A percentile compares a stretch with the other conserved stretches of the same genome.
Conservation (phyloP, 2,113 vertebrate genomes). For the Forbesichthys papilliferus region DNA sequence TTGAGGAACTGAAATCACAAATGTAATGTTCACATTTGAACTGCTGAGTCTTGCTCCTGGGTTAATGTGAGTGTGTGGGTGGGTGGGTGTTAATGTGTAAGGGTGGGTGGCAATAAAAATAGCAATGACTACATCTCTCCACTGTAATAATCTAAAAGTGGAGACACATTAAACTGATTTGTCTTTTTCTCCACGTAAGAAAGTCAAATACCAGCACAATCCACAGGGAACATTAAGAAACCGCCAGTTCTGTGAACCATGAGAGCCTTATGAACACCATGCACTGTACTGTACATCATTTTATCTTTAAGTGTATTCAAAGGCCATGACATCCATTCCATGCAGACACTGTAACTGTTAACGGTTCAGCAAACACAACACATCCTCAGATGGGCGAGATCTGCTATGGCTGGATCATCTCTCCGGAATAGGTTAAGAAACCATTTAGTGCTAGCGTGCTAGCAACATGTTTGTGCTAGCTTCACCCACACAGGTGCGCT, state of each 20-base stretch:
- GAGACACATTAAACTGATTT: conserved; percentile 50
- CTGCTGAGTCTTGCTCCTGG: conserved; percentile 41
- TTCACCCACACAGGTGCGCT: neutral
- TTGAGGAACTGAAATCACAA: conserved; percentile 37
- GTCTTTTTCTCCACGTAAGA: conserved; percentile 37
- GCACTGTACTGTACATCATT: too few relatives aligned
- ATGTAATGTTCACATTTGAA: conserved; percentile 50
- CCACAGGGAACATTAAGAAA: too few relatives aligned
- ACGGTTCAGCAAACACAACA: conserved; percentile 9
- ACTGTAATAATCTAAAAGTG: conserved; percentile 66
- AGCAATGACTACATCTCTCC: conserved; percentile 68
- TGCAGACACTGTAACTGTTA: conserved; percentile 21
- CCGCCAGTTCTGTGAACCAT: too few relatives aligned
- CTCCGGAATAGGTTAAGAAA: too few relatives aligned
- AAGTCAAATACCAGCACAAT: conserved; percentile 29
- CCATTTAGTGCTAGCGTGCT: too few relatives aligned
- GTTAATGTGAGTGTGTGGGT: conserved; percentile 24
- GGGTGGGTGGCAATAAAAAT: conserved; percentile 55
- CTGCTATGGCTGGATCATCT: too few relatives aligned
- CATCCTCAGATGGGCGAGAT: neutral
- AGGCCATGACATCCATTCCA: neutral
- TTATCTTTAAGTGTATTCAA: neutral
- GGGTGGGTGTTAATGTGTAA: conserved; percentile 12
- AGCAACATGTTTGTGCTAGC: too few relatives aligned
- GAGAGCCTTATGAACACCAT: too few relatives aligned